A percentile compares a stretch with the other conserved stretches of the same genome.
Conservation (phyloP, 2,888 invertebrate genomes). For the Drosophila trichaetosa region DNA sequence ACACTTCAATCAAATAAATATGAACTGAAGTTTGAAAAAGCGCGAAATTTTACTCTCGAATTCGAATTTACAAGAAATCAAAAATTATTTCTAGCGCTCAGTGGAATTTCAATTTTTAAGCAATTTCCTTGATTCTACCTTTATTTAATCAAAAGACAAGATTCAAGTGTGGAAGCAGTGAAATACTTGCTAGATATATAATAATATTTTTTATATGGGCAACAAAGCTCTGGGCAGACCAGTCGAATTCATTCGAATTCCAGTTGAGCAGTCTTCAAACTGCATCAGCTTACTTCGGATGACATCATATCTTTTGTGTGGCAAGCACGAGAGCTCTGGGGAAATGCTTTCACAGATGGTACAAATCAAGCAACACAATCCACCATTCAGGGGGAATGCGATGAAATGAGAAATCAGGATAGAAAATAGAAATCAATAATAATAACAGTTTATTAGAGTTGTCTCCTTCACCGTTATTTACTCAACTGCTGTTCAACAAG, state of each 20-base stretch:
- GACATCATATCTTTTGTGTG: conserved; percentile 11
- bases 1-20: background rate
- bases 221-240: conserved; percentile 2
- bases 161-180: background rate
- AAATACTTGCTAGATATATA: background rate
- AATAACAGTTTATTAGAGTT: conserved; percentile 52
- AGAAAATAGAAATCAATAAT: conserved; percentile 63
- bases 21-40: background rate
- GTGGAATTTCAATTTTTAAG: background rate
- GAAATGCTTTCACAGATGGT: conserved; percentile 21
- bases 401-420: conserved; percentile 35
- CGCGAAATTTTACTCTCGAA: background rate
- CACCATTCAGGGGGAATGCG: background rate
- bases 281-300: conserved; percentile 24
- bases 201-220: conserved; percentile 10
- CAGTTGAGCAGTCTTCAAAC: conserved; percentile 23
- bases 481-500: conserved; percentile 49
- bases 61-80: background rate
- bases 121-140: background rate
- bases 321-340: conserved; percentile 1
- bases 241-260: conserved; percentile 10
- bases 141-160: conserved; percentile 16
- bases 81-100: background rate
- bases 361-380: conserved; percentile 5
- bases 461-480: conserved; percentile 10